Base-by-base conservation (phyloP, 2,113 vertebrate genomes). In the Semicossyphus pulcher region DNA sequence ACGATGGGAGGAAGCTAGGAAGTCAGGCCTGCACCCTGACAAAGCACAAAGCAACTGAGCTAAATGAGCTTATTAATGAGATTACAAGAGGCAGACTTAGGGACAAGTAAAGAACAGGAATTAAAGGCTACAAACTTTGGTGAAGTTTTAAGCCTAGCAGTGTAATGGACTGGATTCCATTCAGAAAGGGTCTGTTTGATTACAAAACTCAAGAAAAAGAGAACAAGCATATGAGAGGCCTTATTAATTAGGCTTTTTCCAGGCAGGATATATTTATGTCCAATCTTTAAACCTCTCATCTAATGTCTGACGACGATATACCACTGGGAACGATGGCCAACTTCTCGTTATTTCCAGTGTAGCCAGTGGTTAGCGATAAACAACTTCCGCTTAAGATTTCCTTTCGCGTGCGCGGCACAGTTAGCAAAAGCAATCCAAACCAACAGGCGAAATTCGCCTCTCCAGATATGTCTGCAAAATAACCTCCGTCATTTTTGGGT, bases 51-150 rank as follows among this genome's bases (percentile, higher is more conserved):
- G 52, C 53, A 59, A 78, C 42, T 25, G 72, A 71, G 78, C 70
- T 87, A 80, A 83, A 87, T 61, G n/a, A 84, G 45, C 42, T 70
- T 66, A 76, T 80, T 86, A 87, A 83, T 72, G 61, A 49, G 36
- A 81, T 72, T 65, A 81, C 45, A 39, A 7, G 15, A 79, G 56
- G 31, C 21, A 56, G 56, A 61, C n/a, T 4, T 51, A 42, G 15
- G 8, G 42, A 48, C 18, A 31, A 68, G 39, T 12, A 12, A 45
- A 67, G 47, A 59, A 61, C 47, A 29, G 61, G 28, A 48, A 41
- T 23, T 8, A 45, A 23, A 9, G 7, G 47, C 21, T 56, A 23
- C 25, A 37, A 70, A 77, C 60, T 14, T 31, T 69, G 21, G 36
- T 61, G 4, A 47, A 54, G 52, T 37, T 69, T n/a, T 28, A 9